Evolutionary conservation across 2,888 invertebrate genomes (phyloP), one percentile per base, ranked within the genome.

Genomic region (Tipula unca): DNA sequence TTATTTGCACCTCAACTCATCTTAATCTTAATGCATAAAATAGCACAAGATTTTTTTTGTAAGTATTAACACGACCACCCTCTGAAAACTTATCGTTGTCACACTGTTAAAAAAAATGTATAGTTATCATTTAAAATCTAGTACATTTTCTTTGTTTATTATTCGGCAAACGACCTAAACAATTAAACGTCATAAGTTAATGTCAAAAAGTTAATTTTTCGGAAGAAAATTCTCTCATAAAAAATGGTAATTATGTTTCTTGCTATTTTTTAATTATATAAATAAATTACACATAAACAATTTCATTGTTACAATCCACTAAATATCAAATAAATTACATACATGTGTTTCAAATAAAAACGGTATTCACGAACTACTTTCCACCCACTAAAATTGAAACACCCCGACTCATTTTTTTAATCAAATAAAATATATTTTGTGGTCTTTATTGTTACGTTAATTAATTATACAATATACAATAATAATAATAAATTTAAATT

Each of bases 231-330:
- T 25, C 25, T 6, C 69, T 10, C 25, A 69, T 84, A 84, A 84
- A 84, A 84, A 29, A 84, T 84, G 84, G 84, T 84, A 84, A 84
- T 84, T 84, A 84, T 36, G 36, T 84, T n/a, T 35, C 83, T 84
- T 32, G 2, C 35, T 36, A 84, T 82, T 8, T 35, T 84, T 36
- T 84, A 84, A 84, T 36, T 84, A 32, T 17, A 20, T 13, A 35
- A 36, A 20, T 84, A 20, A 32, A 84, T 84, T 84, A 35, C 35
- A 35, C 6, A 17, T 20, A 84, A 17, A 13, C 84, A 84, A 84
- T 84, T 36, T 10, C 6, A 25, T 69, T 20, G 20, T 3, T 69
- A 69, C 69, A 25, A 69, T 13, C 25, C 69, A 69, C 69, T 69
- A 10, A 84, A 84, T 36, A 20, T 84, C 36, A n/a, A 17, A 13